These are phyloP conservation scores for Oceanodroma leucorhoa DNA, from an alignment of 2,797 vertebrate species.

Conservation along the genomic window DNA sequence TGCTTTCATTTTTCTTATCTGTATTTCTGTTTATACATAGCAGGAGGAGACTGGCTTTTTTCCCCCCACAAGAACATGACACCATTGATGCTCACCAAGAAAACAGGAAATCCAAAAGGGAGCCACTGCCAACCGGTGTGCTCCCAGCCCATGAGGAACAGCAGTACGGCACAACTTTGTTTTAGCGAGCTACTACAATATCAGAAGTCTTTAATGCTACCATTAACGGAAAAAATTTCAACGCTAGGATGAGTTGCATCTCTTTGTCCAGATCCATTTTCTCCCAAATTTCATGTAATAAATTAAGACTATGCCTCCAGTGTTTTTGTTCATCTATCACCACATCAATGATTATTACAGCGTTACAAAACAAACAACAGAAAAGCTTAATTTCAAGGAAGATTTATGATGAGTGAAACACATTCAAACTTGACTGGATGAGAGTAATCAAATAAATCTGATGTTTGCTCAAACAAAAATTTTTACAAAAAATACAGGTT, in stretches of 20 bases:
- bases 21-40: background rate
- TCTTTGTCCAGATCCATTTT: background rate
- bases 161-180: background rate
- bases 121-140: background rate
- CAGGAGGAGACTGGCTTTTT: background rate
- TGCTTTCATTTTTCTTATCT: background rate
- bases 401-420: conserved; percentile 5
- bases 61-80: background rate
- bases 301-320: background rate
- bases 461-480: background rate
- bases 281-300: background rate
- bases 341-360: background rate
- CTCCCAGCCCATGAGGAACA: background rate
- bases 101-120: background rate
- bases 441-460: background rate
- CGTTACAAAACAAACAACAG: background rate
- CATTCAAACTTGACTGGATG: background rate
- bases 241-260: background rate
- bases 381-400: conserved; percentile 17
- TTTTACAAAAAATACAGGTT: background rate
- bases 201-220: background rate
- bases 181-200: background rate
- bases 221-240: background rate
- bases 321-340: conserved; percentile 2
- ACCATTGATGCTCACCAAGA: background rate